These are phyloP conservation scores for Rhagonycha fulva DNA, from an alignment of 2,888 invertebrate genomes.

Conservation along the genomic window DNA sequence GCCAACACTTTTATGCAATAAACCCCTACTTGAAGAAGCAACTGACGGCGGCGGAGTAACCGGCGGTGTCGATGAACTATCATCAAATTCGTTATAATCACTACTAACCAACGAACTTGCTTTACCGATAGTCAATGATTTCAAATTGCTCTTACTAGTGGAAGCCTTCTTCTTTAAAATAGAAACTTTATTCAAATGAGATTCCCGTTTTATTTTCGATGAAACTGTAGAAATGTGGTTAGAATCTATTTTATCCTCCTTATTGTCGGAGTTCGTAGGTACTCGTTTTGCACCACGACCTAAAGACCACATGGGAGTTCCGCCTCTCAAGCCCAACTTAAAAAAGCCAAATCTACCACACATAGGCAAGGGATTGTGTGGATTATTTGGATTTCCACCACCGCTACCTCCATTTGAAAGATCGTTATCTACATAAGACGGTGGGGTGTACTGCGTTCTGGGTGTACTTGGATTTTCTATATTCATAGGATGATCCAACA, in stretches of 20 bases:
- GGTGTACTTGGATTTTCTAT: constrained; percentile 64
- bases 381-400: constrained; percentile 59
- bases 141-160: constrained; percentile 46
- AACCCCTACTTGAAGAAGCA: constrained; percentile 39
- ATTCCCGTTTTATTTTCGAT: constrained; percentile 54
- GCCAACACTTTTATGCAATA: constrained; percentile 37
- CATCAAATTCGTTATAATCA: constrained; percentile 65
- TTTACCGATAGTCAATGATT: constrained; percentile 52
- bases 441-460: constrained; percentile 54
- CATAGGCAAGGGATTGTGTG: constrained; percentile 62
- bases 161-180: constrained; percentile 62
- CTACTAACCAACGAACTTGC: constrained; percentile 61
- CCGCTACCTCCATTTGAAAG: constrained; percentile 49
- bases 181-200: constrained; percentile 60
- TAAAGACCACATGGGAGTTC: constrained; percentile 67
- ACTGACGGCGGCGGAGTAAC: constrained; percentile 55
- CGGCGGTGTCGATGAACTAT: constrained; percentile 62
- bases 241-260: constrained; percentile 36
- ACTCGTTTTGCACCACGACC: constrained; percentile 53
- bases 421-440: constrained; percentile 22
- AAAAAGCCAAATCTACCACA: constrained; percentile 64
- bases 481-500: constrained; percentile 64
- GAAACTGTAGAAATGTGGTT: constrained; percentile 19
- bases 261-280: constrained; percentile 45
- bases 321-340: constrained; percentile 67